Evolutionary conservation across 2,113 vertebrate genomes (phyloP).

Genomic region (Colistium nudipinnis): DNA sequence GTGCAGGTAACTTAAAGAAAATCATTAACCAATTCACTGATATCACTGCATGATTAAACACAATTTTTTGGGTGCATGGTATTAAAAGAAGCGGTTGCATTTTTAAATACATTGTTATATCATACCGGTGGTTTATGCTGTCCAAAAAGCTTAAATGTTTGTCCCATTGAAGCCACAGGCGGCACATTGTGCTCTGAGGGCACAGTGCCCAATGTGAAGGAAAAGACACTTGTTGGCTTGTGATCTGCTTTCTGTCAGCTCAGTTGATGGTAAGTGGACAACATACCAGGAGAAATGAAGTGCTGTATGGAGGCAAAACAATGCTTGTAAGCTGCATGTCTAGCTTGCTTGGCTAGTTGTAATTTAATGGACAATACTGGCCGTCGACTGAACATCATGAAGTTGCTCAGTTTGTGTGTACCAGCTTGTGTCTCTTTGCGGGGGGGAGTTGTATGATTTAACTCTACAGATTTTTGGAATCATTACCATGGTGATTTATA

Average conservation of each 20-base stretch:
- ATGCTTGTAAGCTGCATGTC: not conserved
- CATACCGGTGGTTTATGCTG: not conserved
- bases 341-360: not conserved
- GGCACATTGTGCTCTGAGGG: not conserved
- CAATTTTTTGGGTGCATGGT: not conserved
- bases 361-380: no score
- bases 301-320: not conserved
- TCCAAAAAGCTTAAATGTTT: not conserved
- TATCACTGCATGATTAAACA: not conserved
- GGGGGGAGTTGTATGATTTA: no score
- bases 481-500: no score
- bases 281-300: not conserved
- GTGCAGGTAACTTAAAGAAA: not conserved
- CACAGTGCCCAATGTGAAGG: not conserved
- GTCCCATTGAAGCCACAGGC: not conserved
- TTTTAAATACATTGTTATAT: not conserved
- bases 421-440: no score
- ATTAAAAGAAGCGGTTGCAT: not conserved
- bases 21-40: not conserved
- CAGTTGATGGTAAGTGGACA: not conserved
- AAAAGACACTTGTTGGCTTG: not conserved
- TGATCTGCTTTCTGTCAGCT: not conserved
- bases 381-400: not conserved
- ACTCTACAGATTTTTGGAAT: no score
- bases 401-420: no score